Conservation (phyloP, 2,797 vertebrate species). For the Kryptopterus vitreolus region DNA sequence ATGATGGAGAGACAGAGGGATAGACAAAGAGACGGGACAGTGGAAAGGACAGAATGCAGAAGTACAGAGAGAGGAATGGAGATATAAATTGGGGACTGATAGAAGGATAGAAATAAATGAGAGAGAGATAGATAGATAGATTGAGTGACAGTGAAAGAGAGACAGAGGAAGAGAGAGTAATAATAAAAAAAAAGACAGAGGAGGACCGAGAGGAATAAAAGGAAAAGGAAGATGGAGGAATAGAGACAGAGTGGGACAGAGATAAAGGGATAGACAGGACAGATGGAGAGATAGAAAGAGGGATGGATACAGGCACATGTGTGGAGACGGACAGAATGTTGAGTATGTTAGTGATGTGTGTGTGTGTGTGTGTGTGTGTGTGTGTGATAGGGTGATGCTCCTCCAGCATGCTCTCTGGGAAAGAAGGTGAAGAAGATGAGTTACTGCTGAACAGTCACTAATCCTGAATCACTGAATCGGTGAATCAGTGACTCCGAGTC, state of each 20-base stretch:
- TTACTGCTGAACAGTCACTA: background rate
- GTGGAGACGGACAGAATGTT: background rate
- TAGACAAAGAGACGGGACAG: background rate
- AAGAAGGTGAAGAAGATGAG: background rate
- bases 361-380: slow-evolving; percentile 18
- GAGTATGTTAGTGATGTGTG: background rate
- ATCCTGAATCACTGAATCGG: background rate
- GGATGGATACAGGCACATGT: background rate
- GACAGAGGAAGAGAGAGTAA: background rate
- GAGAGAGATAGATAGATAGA: background rate
- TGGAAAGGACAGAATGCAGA: background rate
- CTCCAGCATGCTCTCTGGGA: slow-evolving; percentile 58
- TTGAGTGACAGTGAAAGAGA: background rate
- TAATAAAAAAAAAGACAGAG: no score
- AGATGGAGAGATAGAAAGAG: background rate
- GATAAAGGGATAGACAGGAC: background rate
- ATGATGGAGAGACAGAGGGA: background rate
- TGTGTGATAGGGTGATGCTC: slow-evolving; percentile 66
- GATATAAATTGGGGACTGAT: no score
- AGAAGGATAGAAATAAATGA: no score
- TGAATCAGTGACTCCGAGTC: no score
- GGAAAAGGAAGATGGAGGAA: no score
- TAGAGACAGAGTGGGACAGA: background rate
- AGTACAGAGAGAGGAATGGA: background rate
- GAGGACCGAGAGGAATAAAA: no score